Evolutionary conservation across 2,113 vertebrate genomes (phyloP), one percentile per base, ranked within the genome.

Genomic region (Aplodontia rufa): DNA sequence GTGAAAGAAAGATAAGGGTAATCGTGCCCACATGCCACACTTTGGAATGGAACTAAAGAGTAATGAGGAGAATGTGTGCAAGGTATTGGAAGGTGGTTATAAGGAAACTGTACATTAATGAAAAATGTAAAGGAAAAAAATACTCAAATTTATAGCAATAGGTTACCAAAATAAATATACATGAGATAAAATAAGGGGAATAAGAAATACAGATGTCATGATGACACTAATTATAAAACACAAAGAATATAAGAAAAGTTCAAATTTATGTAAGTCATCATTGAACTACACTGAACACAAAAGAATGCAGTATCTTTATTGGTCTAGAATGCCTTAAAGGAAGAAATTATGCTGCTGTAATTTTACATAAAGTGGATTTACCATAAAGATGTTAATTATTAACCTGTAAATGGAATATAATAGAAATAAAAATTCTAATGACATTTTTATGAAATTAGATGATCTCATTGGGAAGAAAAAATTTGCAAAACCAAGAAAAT

Each of bases 221-320:
- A 35, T 87, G 32, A 83, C n/a, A n/a, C n/a, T n/a, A n/a, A n/a
- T n/a, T n/a, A n/a, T n/a, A n/a, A n/a, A n/a, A n/a, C n/a, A n/a
- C n/a, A n/a, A n/a, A n/a, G n/a, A n/a, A n/a, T n/a, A n/a, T 82
- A 42, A 92, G 0, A 68, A 90, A 96, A 75, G 94, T 90, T 82
- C 90, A 96, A 93, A 89, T 88, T 97, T 88, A 93, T 5, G 64
- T 10, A 76, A 3, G 84, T 91, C 88, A 83, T 79, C 64, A 86
- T 14, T 55, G n/a, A 94, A 62, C 51, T 68, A 89, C 22, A 72
- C 5, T 76, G 93, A 58, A 30, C 0, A 0, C 81, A 68, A 32
- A 93, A 68, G 32, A 98, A 16, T 22, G 81, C 11, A 45, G 81
- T 47, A 49, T 6, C 32, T 49, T 24, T 71, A 90, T 0, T 0